These are phyloP conservation scores for Parapsyche elsis DNA, from an alignment of 1,140 invertebrate genomes.

Conservation along the genomic window DNA sequence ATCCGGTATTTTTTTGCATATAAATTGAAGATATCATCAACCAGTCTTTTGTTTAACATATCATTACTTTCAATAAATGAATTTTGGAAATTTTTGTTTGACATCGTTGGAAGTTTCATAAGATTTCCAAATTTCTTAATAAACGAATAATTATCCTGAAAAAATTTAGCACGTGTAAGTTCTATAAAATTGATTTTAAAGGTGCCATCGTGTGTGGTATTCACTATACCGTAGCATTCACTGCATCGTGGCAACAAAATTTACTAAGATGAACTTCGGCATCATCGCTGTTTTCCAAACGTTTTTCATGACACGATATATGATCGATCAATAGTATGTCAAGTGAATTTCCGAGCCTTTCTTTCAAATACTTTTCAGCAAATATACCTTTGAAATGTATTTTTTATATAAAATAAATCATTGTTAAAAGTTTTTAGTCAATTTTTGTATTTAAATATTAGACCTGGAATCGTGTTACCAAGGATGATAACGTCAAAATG, in stretches of 20 bases:
- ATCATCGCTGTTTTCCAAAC: neutral
- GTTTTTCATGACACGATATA: neutral
- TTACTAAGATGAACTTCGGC: neutral
- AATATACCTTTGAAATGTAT: constrained; percentile 24
- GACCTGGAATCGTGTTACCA: constrained; percentile 43
- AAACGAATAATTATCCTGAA: neutral
- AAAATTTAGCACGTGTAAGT: neutral
- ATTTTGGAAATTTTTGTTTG: too few relatives aligned
- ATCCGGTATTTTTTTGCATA: too few relatives aligned
- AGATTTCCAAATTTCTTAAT: neutral
- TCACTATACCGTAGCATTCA: too few relatives aligned
- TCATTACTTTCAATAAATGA: too few relatives aligned
- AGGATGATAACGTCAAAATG: constrained; percentile 42
- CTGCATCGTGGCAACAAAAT: neutral
- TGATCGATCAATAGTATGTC: constrained; percentile 33
- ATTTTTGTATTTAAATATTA: neutral
- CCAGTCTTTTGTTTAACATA: too few relatives aligned
- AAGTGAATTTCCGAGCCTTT: constrained; percentile 28
- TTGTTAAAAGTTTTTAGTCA: too few relatives aligned
- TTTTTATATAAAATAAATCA: constrained; percentile 28
- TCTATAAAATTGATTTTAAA: neutral
- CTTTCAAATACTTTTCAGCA: constrained; percentile 20
- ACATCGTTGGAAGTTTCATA: too few relatives aligned
- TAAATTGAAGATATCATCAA: too few relatives aligned
- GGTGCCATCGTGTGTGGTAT: too few relatives aligned